phyloP scores from a whole-genome alignment of 2,113 vertebrate genomes.

The Chunga burmeisteri region DNA sequence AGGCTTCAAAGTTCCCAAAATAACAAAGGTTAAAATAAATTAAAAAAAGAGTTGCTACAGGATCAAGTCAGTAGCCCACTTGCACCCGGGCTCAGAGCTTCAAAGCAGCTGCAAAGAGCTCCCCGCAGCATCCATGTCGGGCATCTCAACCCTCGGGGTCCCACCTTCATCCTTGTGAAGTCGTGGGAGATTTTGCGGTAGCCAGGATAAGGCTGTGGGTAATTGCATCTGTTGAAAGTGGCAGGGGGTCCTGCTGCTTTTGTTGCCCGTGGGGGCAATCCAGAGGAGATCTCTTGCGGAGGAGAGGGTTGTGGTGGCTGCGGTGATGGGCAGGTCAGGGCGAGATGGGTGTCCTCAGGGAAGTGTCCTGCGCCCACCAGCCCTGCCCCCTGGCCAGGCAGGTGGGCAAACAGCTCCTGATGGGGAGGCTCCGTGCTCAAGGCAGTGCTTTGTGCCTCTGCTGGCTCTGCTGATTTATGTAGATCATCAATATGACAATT shows the following conservation, averaged over 20 bases:
- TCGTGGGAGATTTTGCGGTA: not conserved
- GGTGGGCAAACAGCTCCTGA: not conserved
- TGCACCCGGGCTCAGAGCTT: not conserved
- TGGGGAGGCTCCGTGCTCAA: not conserved
- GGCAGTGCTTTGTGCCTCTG: not conserved
- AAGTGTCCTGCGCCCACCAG: not conserved
- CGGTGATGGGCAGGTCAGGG: fast-evolving
- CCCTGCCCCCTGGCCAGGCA: not conserved
- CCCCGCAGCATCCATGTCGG: fast-evolving
- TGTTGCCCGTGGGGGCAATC: not conserved
- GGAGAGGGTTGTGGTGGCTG: not conserved
- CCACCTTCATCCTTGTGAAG: not conserved
- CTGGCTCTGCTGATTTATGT: conserved; percentile 62
- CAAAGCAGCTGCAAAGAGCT: not conserved
- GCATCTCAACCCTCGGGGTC: not conserved
- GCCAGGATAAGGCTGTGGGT: not conserved
- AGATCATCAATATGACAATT: conserved; percentile 75
- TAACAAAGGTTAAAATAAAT: conserved; percentile 54
- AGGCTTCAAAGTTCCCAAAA: conserved; percentile 71
- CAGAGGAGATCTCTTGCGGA: not conserved
- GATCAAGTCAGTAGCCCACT: conserved; percentile 5
- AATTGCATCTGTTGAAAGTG: not conserved
- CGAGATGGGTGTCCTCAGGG: not conserved
- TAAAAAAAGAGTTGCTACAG: not conserved
- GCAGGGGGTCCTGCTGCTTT: not conserved